phyloP scores from a whole-genome alignment of 2,797 vertebrate genomes.

The Notamacropus eugenii region DNA sequence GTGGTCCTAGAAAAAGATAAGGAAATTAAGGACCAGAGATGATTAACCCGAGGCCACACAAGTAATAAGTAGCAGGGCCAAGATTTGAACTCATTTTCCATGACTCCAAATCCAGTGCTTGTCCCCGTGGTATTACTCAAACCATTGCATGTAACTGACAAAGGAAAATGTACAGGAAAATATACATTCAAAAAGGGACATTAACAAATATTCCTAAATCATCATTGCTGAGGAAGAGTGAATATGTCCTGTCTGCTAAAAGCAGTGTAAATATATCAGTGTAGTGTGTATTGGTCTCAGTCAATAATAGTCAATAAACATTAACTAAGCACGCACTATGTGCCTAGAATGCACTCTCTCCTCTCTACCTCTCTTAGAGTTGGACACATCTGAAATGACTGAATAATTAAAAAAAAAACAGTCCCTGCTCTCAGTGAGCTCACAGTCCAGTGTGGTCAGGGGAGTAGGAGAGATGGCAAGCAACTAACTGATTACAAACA shows the following conservation, averaged over 20 bases:
- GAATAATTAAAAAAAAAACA: neutral
- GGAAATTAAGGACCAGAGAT: neutral
- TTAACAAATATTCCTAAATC: neutral
- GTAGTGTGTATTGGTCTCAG: neutral
- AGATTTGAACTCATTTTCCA: neutral
- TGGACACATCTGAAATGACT: neutral
- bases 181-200: neutral
- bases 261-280: neutral
- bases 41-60: neutral
- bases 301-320: neutral
- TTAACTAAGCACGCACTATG: neutral
- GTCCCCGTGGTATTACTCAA: neutral
- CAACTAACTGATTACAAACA: neutral
- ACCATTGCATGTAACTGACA: neutral
- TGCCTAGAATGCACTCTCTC: neutral
- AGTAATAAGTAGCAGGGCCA: neutral
- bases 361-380: neutral
- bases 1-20: neutral
- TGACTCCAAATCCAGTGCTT: neutral
- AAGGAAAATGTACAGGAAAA: neutral
- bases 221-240: neutral
- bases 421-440: neutral
- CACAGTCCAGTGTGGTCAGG: neutral
- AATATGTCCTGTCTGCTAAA: neutral
- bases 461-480: neutral